Conservation (phyloP, 1,140 invertebrate genomes). For the Eupristina koningsbergeri region DNA sequence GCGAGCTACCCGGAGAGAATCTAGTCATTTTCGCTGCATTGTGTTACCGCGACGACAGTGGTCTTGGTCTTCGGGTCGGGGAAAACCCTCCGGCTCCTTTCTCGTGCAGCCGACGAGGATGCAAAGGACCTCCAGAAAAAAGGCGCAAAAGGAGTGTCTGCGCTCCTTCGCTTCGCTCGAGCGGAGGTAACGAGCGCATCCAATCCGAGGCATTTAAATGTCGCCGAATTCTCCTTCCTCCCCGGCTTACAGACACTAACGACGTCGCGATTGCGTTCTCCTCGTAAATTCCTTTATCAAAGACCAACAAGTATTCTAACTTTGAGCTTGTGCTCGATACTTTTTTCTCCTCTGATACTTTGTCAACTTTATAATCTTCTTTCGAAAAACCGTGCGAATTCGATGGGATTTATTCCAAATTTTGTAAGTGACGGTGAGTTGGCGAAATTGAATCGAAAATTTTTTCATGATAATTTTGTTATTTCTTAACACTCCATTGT, state of each 20-base stretch:
- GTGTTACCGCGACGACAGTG: constrained; percentile 61
- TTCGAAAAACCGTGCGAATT: not conserved
- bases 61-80: constrained; percentile 46
- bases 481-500: not conserved
- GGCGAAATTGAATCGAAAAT: not conserved
- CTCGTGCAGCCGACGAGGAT: constrained; percentile 16
- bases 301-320: constrained; percentile 17
- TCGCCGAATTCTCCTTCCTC: constrained; percentile 39
- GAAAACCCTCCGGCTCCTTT: constrained; percentile 52
- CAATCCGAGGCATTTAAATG: constrained; percentile 51
- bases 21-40: constrained; percentile 68
- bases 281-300: constrained; percentile 41
- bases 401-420: not conserved
- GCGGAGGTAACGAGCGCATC: constrained; percentile 59
- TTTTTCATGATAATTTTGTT: no score
- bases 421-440: not conserved
- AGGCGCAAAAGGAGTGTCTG: constrained; percentile 52
- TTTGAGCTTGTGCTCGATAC: not conserved
- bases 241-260: constrained; percentile 15
- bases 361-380: constrained; percentile 6
- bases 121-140: constrained; percentile 47
- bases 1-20: constrained; percentile 54
- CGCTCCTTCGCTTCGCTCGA: constrained; percentile 48
- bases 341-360: not conserved
- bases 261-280: constrained; percentile 18